phyloP scores from a whole-genome alignment of 2,888 invertebrate genomes.

The Pristionchus entomophagus region DNA sequence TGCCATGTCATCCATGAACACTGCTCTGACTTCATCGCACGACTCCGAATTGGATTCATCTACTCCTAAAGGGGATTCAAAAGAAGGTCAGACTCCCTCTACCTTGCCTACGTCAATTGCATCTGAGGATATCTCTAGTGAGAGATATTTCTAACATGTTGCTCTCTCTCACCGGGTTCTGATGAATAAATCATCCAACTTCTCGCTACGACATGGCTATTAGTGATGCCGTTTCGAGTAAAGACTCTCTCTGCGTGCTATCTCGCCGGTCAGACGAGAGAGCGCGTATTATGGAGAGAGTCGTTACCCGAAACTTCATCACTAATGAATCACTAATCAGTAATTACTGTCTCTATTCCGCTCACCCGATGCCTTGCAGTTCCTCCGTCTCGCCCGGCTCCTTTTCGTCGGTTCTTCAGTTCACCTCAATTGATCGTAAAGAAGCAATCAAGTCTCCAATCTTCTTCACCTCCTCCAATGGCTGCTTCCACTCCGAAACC shows the following conservation, averaged over 20 bases:
- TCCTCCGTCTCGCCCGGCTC: neutral
- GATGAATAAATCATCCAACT: neutral
- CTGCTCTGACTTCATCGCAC: neutral
- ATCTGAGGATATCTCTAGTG: neutral
- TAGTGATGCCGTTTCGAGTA: too few relatives aligned
- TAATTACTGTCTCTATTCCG: neutral
- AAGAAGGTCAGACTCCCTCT: neutral
- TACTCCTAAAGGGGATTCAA: too few relatives aligned
- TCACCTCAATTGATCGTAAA: neutral
- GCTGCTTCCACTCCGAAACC: neutral
- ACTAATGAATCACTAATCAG: too few relatives aligned
- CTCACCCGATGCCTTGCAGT: neutral
- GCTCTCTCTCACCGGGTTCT: neutral
- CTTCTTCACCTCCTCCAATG: neutral
- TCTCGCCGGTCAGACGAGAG: too few relatives aligned
- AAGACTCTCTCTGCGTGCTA: too few relatives aligned
- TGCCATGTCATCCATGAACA: neutral
- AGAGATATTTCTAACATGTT: neutral
- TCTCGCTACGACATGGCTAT: neutral
- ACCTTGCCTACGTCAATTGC: too few relatives aligned
- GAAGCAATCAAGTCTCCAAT: neutral
- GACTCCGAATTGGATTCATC: neutral
- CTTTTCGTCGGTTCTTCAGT: constrained; percentile 2
- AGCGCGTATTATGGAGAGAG: too few relatives aligned
- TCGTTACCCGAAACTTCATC: too few relatives aligned